Percentiles rank a stretch among this genome's conserved stretches.
These are phyloP conservation scores for Danio albolineatus DNA, from an alignment of 2,797 vertebrate genomes.

Conservation along the genomic window DNA sequence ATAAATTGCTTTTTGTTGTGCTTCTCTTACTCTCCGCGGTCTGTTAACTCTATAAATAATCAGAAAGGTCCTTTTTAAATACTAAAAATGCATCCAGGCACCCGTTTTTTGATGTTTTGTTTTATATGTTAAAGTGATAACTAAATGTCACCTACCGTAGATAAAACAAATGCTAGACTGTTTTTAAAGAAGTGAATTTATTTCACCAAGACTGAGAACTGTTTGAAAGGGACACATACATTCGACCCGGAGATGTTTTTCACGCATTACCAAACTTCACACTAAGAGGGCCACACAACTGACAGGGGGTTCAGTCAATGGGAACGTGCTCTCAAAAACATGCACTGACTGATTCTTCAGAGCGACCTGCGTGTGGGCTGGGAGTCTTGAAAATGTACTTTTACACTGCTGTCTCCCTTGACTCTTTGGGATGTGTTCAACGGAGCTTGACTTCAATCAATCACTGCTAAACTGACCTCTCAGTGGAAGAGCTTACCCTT, in stretches of 20 bases:
- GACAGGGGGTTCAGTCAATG: slow-evolving; percentile 32
- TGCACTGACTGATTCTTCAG: slow-evolving; percentile 9
- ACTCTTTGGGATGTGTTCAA: slow-evolving; percentile 41
- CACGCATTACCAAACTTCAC: slow-evolving; percentile 9
- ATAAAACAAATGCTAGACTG: slow-evolving; percentile 15
- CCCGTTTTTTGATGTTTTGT: background rate
- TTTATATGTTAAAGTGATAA: slow-evolving; percentile 22
- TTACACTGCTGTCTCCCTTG: slow-evolving; percentile 17
- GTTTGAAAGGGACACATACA: background rate
- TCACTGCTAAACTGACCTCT: slow-evolving; percentile 47
- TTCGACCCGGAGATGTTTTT: slow-evolving; percentile 25
- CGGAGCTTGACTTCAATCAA: slow-evolving; percentile 55
- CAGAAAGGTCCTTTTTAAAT: slow-evolving; percentile 36
- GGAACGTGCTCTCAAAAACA: slow-evolving; percentile 17
- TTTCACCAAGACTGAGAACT: background rate
- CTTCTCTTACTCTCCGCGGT: background rate
- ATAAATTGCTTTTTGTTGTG: slow-evolving; percentile 11
- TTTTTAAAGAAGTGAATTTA: background rate
- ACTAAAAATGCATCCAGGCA: slow-evolving; percentile 14
- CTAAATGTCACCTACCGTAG: slow-evolving; percentile 2
- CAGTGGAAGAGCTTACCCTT: slow-evolving; percentile 44
- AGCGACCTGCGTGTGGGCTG: slow-evolving; percentile 10
- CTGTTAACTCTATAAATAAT: slow-evolving; percentile 40
- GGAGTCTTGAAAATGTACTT: background rate
- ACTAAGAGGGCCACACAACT: slow-evolving; percentile 20